phyloP scores from a whole-genome alignment of 2,888 invertebrate species.

The Dioctria linearis region DNA sequence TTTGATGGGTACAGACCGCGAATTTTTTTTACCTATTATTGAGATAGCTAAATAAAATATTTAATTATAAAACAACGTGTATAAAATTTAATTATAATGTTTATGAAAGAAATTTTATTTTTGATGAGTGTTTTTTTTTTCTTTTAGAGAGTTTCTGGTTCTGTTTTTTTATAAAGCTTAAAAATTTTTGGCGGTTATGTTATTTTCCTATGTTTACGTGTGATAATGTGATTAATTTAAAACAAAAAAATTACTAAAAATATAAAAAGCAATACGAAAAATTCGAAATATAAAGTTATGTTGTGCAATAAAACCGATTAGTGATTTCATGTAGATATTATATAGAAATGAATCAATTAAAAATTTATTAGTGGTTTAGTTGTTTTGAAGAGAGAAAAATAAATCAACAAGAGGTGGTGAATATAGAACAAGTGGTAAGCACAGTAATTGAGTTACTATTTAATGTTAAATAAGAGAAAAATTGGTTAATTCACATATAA shows the following conservation, averaged over 20 bases:
- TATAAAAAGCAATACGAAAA: neutral
- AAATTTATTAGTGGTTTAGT: too few relatives aligned
- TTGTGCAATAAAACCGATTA: too few relatives aligned
- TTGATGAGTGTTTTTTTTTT: neutral
- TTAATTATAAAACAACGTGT: slow-evolving; percentile 27
- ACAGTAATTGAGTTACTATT: too few relatives aligned
- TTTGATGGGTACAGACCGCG: slow-evolving; percentile 43
- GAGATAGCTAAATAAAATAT: slow-evolving; percentile 12
- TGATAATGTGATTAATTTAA: neutral
- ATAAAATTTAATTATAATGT: neutral
- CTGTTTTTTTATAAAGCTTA: neutral
- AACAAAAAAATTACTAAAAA: neutral
- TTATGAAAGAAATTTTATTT: neutral
- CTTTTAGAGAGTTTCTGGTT: neutral
- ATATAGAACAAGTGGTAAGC: neutral
- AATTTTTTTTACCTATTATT: neutral
- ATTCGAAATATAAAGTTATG: neutral
- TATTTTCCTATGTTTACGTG: neutral
- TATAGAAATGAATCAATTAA: too few relatives aligned
- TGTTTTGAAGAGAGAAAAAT: too few relatives aligned
- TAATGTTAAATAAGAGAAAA: too few relatives aligned
- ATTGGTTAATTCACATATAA: too few relatives aligned
- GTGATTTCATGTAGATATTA: too few relatives aligned
- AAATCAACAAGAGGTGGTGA: too few relatives aligned
- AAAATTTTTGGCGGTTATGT: neutral